phyloP scores from a whole-genome alignment of 2,113 vertebrate species.

The Dipodomys ordii region DNA sequence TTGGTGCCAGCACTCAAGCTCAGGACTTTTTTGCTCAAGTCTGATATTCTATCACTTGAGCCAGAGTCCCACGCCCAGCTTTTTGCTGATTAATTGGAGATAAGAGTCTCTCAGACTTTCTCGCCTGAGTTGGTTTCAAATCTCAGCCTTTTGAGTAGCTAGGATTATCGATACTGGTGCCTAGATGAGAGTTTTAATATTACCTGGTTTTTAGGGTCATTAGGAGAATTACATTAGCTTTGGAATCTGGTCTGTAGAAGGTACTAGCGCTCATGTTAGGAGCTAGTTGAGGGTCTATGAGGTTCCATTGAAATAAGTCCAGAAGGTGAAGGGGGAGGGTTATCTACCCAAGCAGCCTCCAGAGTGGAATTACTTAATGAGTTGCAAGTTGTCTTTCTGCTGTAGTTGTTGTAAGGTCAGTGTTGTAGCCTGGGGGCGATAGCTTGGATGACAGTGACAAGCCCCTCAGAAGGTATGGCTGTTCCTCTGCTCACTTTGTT shows the following conservation, averaged over 20 bases:
- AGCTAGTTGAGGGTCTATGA: background rate
- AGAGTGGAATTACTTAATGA: background rate
- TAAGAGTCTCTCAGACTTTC: no score
- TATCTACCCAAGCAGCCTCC: background rate
- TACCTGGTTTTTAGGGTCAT: background rate
- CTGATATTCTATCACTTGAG: no score
- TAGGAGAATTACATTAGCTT: background rate
- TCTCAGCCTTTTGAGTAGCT: no score
- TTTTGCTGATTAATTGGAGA: no score
- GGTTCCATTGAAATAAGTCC: no score
- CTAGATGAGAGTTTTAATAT: background rate
- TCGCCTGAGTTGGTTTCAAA: no score
- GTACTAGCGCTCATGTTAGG: background rate
- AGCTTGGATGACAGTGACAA: background rate
- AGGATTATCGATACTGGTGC: no score
- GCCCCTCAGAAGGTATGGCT: background rate
- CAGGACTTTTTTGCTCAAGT: no score
- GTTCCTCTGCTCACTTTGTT: rapidly evolving
- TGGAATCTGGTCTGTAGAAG: background rate
- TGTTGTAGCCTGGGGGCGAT: no score
- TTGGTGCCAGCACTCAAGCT: no score
- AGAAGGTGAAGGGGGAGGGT: background rate
- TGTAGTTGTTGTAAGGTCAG: background rate
- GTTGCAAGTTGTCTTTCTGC: background rate
- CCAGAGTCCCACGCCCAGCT: no score